Evolutionary conservation across 2,113 vertebrate species (phyloP).

Genomic region (Euleptes europaea): DNA sequence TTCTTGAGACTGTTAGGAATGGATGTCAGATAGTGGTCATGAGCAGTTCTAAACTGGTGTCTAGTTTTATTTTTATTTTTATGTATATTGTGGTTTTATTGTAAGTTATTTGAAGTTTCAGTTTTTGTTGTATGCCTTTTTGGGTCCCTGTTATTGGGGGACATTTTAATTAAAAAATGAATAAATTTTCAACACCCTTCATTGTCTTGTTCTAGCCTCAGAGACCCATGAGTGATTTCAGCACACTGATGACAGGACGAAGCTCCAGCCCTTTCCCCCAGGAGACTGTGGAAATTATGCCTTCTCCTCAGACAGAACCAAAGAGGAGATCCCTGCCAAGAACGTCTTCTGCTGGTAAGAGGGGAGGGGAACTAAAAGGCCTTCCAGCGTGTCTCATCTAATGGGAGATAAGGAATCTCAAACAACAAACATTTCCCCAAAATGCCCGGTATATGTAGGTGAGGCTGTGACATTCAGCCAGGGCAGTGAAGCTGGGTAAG

Average conservation of each 20-base stretch:
- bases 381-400: background rate
- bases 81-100: too few species aligned
- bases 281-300: slow-evolving; percentile 63
- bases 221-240: slow-evolving; percentile 69
- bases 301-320: slow-evolving; percentile 66
- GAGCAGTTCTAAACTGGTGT: too few species aligned
- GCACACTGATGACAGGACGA: slow-evolving; percentile 59
- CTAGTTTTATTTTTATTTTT: too few species aligned
- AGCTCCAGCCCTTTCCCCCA: slow-evolving; percentile 66
- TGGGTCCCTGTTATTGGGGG: too few species aligned
- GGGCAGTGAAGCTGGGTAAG: background rate
- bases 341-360: slow-evolving; percentile 74
- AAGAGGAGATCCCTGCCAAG: slow-evolving; percentile 59
- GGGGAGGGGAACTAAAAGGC: background rate
- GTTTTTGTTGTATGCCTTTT: too few species aligned
- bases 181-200: background rate
- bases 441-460: background rate
- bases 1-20: too few species aligned
- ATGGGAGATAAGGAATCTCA: background rate
- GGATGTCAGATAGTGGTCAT: too few species aligned
- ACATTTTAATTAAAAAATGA: too few species aligned
- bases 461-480: background rate
- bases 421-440: background rate
- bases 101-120: too few species aligned
- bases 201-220: slow-evolving; percentile 67